phyloP scores from a whole-genome alignment of 2,888 invertebrate genomes.

The Pheosia tremula region DNA sequence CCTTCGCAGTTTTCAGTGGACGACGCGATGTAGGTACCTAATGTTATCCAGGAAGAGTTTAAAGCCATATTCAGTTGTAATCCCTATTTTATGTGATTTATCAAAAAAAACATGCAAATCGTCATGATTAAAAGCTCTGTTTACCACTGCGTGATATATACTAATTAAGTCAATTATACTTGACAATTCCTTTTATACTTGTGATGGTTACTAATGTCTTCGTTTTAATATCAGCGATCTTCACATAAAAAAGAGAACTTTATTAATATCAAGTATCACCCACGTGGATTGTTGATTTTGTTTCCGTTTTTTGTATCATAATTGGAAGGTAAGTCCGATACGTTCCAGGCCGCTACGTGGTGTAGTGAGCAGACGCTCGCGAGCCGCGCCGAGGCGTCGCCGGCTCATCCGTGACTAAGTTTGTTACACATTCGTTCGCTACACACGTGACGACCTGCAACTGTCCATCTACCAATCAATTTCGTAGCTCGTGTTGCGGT shows the following conservation, averaged over 20 bases:
- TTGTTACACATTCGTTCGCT: conserved; percentile 16
- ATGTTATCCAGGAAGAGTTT: too few species aligned
- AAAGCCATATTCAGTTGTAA: too few species aligned
- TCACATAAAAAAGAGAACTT: conserved; percentile 16
- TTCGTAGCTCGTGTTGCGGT: too few species aligned
- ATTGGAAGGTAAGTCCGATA: conserved; percentile 40
- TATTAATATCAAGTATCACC: conserved; percentile 17
- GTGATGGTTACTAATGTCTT: background rate
- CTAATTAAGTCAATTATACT: background rate
- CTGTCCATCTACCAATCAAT: too few species aligned
- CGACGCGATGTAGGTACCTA: too few species aligned
- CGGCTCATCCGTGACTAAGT: conserved; percentile 59
- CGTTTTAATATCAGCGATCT: conserved; percentile 4
- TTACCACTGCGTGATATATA: background rate
- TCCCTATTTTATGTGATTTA: too few species aligned
- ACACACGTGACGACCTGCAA: conserved; percentile 20
- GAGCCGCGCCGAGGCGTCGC: conserved; percentile 54
- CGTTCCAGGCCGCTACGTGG: conserved; percentile 48
- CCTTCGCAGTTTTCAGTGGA: too few species aligned
- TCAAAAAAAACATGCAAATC: background rate
- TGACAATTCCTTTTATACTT: conserved; percentile 2
- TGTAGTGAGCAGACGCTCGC: conserved; percentile 11
- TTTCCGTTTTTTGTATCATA: conserved; percentile 28
- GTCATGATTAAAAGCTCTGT: background rate
- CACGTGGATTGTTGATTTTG: conserved; percentile 31